Percentiles rank a stretch among this genome's conserved stretches.
Evolutionary conservation across 2,113 vertebrate genomes (phyloP).

Genomic region (Carassius carassius): DNA sequence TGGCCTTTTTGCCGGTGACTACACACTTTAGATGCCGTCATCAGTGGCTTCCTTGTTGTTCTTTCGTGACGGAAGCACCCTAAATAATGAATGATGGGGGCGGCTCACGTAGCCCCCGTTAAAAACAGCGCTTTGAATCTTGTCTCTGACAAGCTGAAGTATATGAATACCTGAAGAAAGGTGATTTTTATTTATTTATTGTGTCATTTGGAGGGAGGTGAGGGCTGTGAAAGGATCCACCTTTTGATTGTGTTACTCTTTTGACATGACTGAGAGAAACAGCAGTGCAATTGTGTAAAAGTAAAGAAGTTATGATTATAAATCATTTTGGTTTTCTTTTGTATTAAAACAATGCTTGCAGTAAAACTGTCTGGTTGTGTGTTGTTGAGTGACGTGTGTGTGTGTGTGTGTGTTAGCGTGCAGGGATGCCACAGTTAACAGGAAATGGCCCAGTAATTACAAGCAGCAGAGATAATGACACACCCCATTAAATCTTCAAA

Average conservation of each 20-base stretch:
- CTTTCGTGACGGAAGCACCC: slow-evolving; percentile 61
- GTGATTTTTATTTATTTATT: slow-evolving; percentile 96
- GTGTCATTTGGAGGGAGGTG: slow-evolving; percentile 71
- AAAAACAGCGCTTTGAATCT: slow-evolving; percentile 67
- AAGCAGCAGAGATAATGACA: slow-evolving; percentile 64
- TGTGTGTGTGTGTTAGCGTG: slow-evolving; percentile 34
- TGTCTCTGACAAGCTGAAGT: slow-evolving; percentile 61
- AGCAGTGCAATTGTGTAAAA: slow-evolving; percentile 85
- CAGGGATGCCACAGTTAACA: slow-evolving; percentile 50
- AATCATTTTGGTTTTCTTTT: slow-evolving; percentile 84
- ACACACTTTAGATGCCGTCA: slow-evolving; percentile 72
- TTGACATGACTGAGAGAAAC: slow-evolving; percentile 78
- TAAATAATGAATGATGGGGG: slow-evolving; percentile 61
- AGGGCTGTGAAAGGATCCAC: slow-evolving; percentile 60
- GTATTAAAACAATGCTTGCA: slow-evolving; percentile 99
- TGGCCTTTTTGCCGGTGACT: slow-evolving; percentile 70
- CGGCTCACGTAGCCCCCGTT: slow-evolving; percentile 50
- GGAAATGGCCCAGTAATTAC: slow-evolving; percentile 65
- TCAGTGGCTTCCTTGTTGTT: slow-evolving; percentile 71
- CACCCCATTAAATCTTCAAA: slow-evolving; percentile 57
- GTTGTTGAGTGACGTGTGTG: slow-evolving; percentile 22
- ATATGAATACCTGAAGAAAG: slow-evolving; percentile 70
- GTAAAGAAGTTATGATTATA: slow-evolving; percentile 79
- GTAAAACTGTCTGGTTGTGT: slow-evolving; percentile 74
- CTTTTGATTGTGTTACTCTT: slow-evolving; percentile 83